phyloP scores from a whole-genome alignment of 2,797 vertebrate species.

The Alectoris magna region DNA sequence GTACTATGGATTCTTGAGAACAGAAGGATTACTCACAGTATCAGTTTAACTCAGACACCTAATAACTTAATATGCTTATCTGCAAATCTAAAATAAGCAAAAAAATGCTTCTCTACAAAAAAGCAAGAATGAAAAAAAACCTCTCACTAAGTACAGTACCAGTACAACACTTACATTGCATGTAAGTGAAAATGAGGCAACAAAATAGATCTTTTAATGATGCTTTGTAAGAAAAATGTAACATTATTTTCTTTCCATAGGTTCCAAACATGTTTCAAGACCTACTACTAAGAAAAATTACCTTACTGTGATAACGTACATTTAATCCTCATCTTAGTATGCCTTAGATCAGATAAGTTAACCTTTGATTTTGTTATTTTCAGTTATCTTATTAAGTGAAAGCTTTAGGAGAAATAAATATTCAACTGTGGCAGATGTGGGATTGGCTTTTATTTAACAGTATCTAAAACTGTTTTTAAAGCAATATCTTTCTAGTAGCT shows the following conservation, averaged over 20 bases:
- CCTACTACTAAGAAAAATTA: constrained; percentile 52
- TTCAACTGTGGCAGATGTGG: constrained; percentile 26
- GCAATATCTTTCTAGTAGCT: background rate
- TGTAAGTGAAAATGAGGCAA: constrained; percentile 61
- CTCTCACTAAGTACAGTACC: constrained; percentile 33
- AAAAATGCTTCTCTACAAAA: constrained; percentile 57
- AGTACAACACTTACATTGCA: constrained; percentile 58
- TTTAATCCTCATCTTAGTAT: constrained; percentile 46
- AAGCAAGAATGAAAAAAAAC: constrained; percentile 47
- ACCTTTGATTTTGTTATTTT: constrained; percentile 14
- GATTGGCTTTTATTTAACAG: background rate
- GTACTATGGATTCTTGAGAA: constrained; percentile 53
- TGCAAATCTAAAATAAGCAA: constrained; percentile 52
- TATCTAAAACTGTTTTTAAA: constrained; percentile 7
- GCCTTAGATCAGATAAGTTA: constrained; percentile 40
- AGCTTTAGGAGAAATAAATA: constrained; percentile 58
- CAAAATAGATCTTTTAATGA: constrained; percentile 18
- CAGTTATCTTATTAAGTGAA: constrained; percentile 14
- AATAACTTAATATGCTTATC: constrained; percentile 7
- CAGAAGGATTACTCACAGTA: constrained; percentile 50
- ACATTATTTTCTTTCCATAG: constrained; percentile 60
- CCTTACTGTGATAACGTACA: constrained; percentile 44
- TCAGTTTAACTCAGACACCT: constrained; percentile 44
- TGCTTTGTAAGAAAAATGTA: constrained; percentile 1
- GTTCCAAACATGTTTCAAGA: constrained; percentile 56